Evolutionary conservation across 2,888 invertebrate genomes (phyloP), one percentile per base, ranked within the genome.

Genomic region (Diadromus collaris): DNA sequence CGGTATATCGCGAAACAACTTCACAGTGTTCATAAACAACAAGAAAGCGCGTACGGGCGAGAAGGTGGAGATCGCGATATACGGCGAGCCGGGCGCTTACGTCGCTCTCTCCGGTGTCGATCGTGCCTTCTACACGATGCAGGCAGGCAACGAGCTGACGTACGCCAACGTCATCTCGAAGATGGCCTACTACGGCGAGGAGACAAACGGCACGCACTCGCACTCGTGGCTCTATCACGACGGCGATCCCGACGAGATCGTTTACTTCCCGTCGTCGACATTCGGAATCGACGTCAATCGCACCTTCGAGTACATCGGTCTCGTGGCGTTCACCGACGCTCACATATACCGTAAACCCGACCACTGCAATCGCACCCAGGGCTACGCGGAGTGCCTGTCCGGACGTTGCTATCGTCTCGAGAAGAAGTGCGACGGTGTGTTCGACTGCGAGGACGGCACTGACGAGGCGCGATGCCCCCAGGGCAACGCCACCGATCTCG

Each of bases 281-380:
- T 98, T 95, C 89, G 98, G 98, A 29, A 95, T 98, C 80, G 99
- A 99, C 91, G 97, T 97, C 1, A 98, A 98, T 90, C 93, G 97
- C 78, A 99, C 98, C 0, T 98, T 99, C 87, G 96, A 96, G 93
- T 98, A 94, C 90, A 94, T 96, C 1, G 98, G 98, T 0, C 91
- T 99, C 68, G 92, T 98, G 2, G 97, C 98, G 2, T 97, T 99
- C 88, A 97, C 97, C 67, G 98, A 99, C 91, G 96, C 97, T 61
- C 92, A 94, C 51, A 93, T 97, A 60, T 93, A 96, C 0, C 93
- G 95, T 0, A 93, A 96, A 21, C 92, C 92, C 6, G 94, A 93
- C 27, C 92, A 90, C 70, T 97, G 97, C 88, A 97, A 97, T 91
- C 90, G 91, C 29, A 94, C 95, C 0, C 92, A 93, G 38, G 97